phyloP scores from a whole-genome alignment of 2,797 vertebrate genomes.

The Urophycis tenuis region DNA sequence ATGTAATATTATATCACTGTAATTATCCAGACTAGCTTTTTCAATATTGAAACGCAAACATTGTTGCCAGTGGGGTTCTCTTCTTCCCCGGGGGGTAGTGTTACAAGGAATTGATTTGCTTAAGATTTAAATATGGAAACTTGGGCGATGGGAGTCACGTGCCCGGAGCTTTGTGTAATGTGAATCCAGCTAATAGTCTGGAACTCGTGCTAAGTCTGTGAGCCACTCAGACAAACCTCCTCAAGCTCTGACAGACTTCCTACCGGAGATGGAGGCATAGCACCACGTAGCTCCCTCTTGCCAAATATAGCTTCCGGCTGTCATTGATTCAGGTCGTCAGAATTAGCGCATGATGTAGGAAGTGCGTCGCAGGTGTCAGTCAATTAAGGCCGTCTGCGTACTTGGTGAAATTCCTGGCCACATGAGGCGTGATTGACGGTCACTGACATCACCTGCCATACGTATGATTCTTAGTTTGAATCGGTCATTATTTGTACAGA shows the following conservation, averaged over 20 bases:
- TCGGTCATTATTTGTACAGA: not conserved
- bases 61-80: not conserved
- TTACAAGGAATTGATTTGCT: not conserved
- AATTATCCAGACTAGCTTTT: not conserved
- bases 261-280: not conserved
- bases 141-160: not conserved
- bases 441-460: not conserved
- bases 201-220: conserved; percentile 31
- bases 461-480: not conserved
- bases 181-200: conserved; percentile 34
- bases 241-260: not conserved
- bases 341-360: not conserved
- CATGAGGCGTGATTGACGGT: too few relatives aligned
- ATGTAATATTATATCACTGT: not conserved
- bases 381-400: not conserved
- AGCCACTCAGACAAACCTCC: conserved; percentile 32
- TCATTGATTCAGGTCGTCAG: too few relatives aligned
- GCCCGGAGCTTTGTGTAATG: not conserved
- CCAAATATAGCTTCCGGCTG: not conserved
- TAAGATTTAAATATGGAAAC: not conserved
- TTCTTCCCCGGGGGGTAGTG: not conserved
- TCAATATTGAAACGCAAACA: not conserved
- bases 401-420: not conserved
- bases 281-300: not conserved
- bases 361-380: not conserved